Evolutionary conservation across 2,797 vertebrate species (phyloP).

Genomic region (Lithobates sylvaticus): DNA sequence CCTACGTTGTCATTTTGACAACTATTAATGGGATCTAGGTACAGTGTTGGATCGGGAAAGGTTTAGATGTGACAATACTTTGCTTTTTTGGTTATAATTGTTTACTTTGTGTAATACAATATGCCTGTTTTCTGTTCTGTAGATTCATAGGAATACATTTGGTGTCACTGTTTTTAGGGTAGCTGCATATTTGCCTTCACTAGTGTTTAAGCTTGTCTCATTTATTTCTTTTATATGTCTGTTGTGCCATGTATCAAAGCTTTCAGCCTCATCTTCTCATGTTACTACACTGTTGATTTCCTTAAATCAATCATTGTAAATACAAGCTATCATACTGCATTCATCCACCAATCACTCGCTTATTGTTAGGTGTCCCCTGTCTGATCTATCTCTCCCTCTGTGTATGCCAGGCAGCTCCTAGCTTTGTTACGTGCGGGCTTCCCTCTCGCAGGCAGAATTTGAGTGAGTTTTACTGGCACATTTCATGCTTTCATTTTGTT

Average conservation of each 20-base stretch:
- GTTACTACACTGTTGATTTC: constrained; percentile 4
- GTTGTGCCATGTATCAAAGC: neutral
- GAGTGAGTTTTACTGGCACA: constrained; percentile 18
- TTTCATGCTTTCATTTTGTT: constrained; percentile 28
- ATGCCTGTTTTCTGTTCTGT: neutral
- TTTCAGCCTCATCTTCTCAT: neutral
- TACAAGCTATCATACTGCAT: neutral
- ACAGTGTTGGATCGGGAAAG: too few species aligned
- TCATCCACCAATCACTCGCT: constrained; percentile 8
- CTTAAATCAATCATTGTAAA: neutral
- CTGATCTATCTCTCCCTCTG: neutral
- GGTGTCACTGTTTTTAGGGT: neutral
- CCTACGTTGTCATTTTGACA: too few species aligned
- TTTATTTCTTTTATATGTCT: neutral
- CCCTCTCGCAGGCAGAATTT: neutral
- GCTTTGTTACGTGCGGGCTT: neutral
- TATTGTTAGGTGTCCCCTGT: constrained; percentile 1
- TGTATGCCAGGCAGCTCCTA: neutral
- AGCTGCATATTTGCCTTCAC: neutral
- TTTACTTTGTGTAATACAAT: too few species aligned
- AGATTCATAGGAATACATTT: neutral
- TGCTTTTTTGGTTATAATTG: too few species aligned
- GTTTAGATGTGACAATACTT: too few species aligned
- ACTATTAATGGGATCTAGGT: too few species aligned
- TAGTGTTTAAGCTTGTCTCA: neutral